phyloP scores from a whole-genome alignment of 2,797 vertebrate genomes.

The Aeoliscus strigatus region DNA sequence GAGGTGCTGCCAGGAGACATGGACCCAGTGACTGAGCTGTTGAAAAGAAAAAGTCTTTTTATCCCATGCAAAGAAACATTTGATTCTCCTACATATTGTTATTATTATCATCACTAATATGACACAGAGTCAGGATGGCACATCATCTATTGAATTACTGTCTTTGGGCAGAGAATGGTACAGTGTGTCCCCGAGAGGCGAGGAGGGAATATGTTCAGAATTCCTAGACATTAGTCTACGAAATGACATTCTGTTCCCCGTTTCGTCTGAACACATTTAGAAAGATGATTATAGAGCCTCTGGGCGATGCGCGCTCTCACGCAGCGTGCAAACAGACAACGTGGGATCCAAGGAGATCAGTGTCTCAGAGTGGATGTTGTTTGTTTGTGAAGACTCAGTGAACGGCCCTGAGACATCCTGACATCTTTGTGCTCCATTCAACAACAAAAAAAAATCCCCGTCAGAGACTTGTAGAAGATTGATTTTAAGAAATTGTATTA shows the following conservation, averaged over 20 bases:
- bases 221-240: slow-evolving; percentile 72
- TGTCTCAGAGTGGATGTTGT: slow-evolving; percentile 72
- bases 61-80: slow-evolving; percentile 40
- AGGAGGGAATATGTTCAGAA: slow-evolving; percentile 50
- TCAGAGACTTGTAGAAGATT: too few relatives aligned
- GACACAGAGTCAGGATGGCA: slow-evolving; percentile 71
- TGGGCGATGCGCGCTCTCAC: slow-evolving; percentile 49
- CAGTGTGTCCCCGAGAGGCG: too few relatives aligned
- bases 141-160: slow-evolving; percentile 71
- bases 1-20: slow-evolving; percentile 86
- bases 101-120: slow-evolving; percentile 73
- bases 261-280: slow-evolving; percentile 62
- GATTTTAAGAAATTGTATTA: too few relatives aligned
- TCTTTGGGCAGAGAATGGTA: slow-evolving; percentile 54
- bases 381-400: slow-evolving; percentile 67
- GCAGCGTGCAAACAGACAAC: slow-evolving; percentile 41
- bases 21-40: slow-evolving; percentile 86
- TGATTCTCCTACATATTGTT: slow-evolving; percentile 75
- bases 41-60: too few relatives aligned
- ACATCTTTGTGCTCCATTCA: too few relatives aligned
- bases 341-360: slow-evolving; percentile 40
- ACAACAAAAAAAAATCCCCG: too few relatives aligned
- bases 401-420: slow-evolving; percentile 48
- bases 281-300: slow-evolving; percentile 67
- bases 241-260: slow-evolving; percentile 69